Evolutionary conservation across 64 coral and sea anemone species (phyloP).

Genomic region (Dendrophyllia cribrosa): DNA sequence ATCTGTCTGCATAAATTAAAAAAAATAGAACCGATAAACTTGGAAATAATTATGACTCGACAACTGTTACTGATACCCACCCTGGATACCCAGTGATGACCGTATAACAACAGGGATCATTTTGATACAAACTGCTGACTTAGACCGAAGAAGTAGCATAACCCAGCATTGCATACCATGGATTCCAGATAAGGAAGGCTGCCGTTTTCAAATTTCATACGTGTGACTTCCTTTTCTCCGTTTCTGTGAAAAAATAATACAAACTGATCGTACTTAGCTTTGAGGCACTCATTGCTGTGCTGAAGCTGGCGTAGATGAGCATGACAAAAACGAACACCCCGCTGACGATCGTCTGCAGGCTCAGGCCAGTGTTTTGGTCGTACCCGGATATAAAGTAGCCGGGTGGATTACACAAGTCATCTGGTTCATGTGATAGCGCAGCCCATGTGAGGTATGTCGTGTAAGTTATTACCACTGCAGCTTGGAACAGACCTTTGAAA

Average conservation of each 20-base stretch:
- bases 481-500: constrained; percentile 63
- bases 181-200: too few relatives aligned
- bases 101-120: too few relatives aligned
- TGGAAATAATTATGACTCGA: too few relatives aligned
- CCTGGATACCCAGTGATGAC: too few relatives aligned
- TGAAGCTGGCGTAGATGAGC: constrained; percentile 78
- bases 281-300: constrained; percentile 44
- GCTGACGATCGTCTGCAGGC: constrained; percentile 67
- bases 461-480: constrained; percentile 72
- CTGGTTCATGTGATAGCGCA: constrained; percentile 77
- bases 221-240: too few relatives aligned
- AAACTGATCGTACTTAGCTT: constrained; percentile 19
- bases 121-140: too few relatives aligned
- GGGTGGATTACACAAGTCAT: constrained; percentile 75
- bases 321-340: constrained; percentile 66
- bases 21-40: too few relatives aligned
- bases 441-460: constrained; percentile 77
- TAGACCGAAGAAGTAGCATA: too few relatives aligned
- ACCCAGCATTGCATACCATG: too few relatives aligned
- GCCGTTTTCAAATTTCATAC: too few relatives aligned
- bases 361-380: constrained; percentile 60
- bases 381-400: constrained; percentile 70
- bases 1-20: constrained; percentile 11
- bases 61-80: too few relatives aligned
- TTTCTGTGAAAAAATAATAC: background rate